Evolutionary conservation across 2,797 vertebrate species (phyloP).

Genomic region (Betta splendens): DNA sequence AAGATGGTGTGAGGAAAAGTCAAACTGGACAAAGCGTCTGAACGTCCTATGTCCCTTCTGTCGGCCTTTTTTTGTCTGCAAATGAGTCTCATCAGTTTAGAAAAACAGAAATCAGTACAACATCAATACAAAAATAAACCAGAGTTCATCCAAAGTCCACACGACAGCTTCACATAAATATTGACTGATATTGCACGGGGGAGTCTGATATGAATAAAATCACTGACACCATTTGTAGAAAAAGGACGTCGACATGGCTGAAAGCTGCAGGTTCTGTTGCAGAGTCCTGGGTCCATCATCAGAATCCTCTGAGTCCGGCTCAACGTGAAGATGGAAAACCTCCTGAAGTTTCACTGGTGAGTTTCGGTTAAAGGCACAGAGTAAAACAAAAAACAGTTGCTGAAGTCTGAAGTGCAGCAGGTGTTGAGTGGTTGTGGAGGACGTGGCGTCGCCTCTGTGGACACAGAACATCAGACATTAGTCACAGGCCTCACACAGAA

Average conservation of each 20-base stretch:
- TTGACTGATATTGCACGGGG: constrained; percentile 76
- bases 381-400: constrained; percentile 51
- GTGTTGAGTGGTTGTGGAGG: constrained; percentile 18
- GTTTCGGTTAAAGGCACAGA: constrained; percentile 79
- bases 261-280: constrained; percentile 36
- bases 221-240: constrained; percentile 57
- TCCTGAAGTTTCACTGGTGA: constrained; percentile 59
- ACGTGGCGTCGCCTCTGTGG: constrained; percentile 39
- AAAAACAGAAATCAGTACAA: constrained; percentile 83
- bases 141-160: constrained; percentile 63
- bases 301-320: constrained; percentile 36
- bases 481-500: too few species aligned
- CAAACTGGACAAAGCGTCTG: constrained; percentile 22
- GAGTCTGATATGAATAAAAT: constrained; percentile 64
- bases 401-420: constrained; percentile 40
- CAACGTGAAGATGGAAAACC: not conserved
- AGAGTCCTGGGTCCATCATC: constrained; percentile 47
- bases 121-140: constrained; percentile 80
- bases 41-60: constrained; percentile 8
- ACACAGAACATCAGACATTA: constrained; percentile 19
- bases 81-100: constrained; percentile 60
- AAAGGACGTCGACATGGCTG: constrained; percentile 40
- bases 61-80: not conserved
- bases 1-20: constrained; percentile 33
- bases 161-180: constrained; percentile 66